These are phyloP conservation scores for Vombatus ursinus DNA, from an alignment of 2,113 vertebrate genomes.

Conservation along the genomic window DNA sequence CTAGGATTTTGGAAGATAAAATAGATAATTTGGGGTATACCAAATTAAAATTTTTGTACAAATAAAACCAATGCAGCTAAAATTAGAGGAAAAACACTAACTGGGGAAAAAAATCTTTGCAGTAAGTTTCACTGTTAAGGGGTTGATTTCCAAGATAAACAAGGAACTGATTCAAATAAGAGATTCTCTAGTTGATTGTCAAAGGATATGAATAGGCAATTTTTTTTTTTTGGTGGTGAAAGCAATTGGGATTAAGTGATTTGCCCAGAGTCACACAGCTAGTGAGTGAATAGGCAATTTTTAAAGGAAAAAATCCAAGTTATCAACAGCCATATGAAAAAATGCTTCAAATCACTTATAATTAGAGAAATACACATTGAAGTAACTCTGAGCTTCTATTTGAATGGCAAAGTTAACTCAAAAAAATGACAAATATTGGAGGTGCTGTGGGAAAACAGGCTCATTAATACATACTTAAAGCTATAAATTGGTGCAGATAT, in stretches of 20 bases:
- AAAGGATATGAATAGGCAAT: background rate
- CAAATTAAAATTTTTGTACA: background rate
- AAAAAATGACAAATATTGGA: background rate
- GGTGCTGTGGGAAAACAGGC: background rate
- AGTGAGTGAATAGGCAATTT: background rate
- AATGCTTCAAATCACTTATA: background rate
- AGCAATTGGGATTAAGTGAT: too few relatives aligned
- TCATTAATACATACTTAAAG: background rate
- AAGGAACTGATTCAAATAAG: background rate
- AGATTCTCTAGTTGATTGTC: background rate
- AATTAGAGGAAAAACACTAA: background rate
- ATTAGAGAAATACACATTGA: background rate
- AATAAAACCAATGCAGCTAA: background rate
- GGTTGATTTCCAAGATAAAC: background rate
- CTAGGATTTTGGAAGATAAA: background rate
- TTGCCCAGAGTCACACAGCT: too few relatives aligned
- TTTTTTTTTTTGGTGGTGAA: background rate
- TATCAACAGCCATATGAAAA: background rate
- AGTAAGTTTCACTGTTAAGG: background rate
- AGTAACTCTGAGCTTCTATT: background rate
- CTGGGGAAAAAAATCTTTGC: background rate
- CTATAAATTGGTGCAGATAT: background rate
- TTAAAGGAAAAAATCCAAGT: background rate
- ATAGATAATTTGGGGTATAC: background rate
- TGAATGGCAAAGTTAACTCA: background rate